phyloP scores from a whole-genome alignment of 2,888 invertebrate species.

The Meganola albula region DNA sequence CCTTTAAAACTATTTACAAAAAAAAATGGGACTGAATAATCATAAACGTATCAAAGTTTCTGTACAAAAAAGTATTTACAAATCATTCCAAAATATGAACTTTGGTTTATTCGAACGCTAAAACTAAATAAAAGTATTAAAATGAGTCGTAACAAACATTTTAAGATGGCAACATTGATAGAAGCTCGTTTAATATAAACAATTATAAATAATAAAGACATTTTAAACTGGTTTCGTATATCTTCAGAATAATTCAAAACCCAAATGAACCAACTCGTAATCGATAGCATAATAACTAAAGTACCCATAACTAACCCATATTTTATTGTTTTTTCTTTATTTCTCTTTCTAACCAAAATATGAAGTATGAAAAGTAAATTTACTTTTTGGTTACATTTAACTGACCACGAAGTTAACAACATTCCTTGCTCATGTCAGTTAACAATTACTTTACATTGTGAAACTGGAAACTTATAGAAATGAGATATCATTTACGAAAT shows the following conservation, averaged over 20 bases:
- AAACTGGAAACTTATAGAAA: too few relatives aligned
- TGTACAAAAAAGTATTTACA: not conserved
- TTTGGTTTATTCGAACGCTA: not conserved
- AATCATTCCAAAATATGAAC: not conserved
- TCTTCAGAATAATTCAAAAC: conserved; percentile 32
- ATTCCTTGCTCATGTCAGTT: too few relatives aligned
- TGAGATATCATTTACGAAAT: too few relatives aligned
- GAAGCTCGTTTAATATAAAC: conserved; percentile 10
- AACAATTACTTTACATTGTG: too few relatives aligned
- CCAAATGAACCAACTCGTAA: too few relatives aligned
- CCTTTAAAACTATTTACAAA: not conserved
- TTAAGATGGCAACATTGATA: conserved; percentile 1
- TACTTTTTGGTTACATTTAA: too few relatives aligned
- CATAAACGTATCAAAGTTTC: not conserved
- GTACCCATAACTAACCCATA: too few relatives aligned
- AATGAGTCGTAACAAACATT: conserved; percentile 10
- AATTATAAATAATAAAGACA: conserved; percentile 13
- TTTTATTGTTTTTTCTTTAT: too few relatives aligned
- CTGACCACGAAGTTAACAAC: too few relatives aligned
- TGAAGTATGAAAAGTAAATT: too few relatives aligned
- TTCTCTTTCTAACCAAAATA: too few relatives aligned
- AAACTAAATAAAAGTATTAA: not conserved
- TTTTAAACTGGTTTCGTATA: conserved; percentile 32
- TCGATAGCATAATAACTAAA: too few relatives aligned
- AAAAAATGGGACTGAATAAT: not conserved